A percentile compares a stretch with the other conserved stretches of the same genome.
phyloP scores from a whole-genome alignment of 2,888 invertebrate species.

The Lumbricus terrestris region DNA sequence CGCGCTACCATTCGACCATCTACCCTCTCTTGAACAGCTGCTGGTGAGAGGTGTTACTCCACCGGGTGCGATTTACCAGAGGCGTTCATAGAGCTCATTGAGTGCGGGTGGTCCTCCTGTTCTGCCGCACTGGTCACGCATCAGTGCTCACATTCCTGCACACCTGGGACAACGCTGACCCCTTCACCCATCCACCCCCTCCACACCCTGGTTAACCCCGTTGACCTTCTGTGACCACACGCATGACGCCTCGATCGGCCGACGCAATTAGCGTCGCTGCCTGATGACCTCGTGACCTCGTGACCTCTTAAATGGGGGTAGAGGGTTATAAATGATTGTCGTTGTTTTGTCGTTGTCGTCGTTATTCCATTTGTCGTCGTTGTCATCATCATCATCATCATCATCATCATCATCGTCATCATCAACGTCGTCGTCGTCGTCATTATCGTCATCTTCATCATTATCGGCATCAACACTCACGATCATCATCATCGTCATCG shows the following conservation, averaged over 20 bases:
- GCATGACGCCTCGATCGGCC: background rate
- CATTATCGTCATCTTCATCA: too few species aligned
- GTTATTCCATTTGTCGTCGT: background rate
- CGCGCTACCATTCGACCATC: too few species aligned
- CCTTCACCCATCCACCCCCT: background rate
- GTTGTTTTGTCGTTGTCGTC: background rate
- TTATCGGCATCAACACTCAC: too few species aligned
- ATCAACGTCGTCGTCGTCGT: background rate
- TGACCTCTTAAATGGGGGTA: background rate
- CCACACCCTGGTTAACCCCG: background rate
- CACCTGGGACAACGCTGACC: background rate
- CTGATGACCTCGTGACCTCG: too few species aligned
- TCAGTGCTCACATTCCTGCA: conserved; percentile 3
- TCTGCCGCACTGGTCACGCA: background rate
- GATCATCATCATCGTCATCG: too few species aligned
- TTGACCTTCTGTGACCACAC: background rate
- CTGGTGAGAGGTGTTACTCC: background rate
- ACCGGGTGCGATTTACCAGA: background rate
- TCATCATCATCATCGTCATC: background rate
- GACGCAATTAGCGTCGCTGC: background rate
- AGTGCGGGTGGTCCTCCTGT: background rate
- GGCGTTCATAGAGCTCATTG: background rate
- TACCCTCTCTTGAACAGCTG: background rate
- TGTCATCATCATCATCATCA: background rate
- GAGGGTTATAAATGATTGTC: background rate